phyloP scores from a whole-genome alignment of 2,797 vertebrate genomes.

The Falco cherrug region DNA sequence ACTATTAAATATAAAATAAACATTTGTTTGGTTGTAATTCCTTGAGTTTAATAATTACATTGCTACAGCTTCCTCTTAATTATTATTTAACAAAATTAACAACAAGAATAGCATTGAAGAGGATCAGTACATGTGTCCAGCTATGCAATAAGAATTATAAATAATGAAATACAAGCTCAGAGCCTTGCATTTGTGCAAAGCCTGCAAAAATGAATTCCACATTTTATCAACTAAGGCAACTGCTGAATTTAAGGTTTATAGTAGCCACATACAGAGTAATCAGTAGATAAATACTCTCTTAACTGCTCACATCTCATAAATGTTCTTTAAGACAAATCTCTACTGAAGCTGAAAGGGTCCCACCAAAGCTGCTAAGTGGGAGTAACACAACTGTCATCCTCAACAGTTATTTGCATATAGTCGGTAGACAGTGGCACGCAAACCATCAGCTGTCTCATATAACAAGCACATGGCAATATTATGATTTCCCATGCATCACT shows the following conservation, averaged over 20 bases:
- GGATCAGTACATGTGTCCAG: neutral
- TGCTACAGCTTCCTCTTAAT: neutral
- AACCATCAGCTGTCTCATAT: neutral
- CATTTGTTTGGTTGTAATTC: neutral
- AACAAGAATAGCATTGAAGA: neutral
- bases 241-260: neutral
- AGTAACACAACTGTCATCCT: slow-evolving; percentile 21
- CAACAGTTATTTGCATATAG: neutral
- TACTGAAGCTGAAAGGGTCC: neutral
- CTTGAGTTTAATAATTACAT: neutral
- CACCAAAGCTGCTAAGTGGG: slow-evolving; percentile 43
- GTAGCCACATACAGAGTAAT: neutral
- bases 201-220: neutral
- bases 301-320: neutral
- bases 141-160: neutral
- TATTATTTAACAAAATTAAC: neutral
- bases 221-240: neutral
- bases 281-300: neutral
- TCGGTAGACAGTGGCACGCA: neutral
- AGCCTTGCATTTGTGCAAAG: neutral
- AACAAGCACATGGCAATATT: slow-evolving; percentile 33
- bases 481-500: neutral
- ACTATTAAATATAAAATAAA: neutral
- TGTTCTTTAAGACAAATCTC: neutral
- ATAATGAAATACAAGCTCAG: neutral